Evolutionary conservation across 2,888 invertebrate genomes (phyloP).

Genomic region (Dolichopus griseipennis): DNA sequence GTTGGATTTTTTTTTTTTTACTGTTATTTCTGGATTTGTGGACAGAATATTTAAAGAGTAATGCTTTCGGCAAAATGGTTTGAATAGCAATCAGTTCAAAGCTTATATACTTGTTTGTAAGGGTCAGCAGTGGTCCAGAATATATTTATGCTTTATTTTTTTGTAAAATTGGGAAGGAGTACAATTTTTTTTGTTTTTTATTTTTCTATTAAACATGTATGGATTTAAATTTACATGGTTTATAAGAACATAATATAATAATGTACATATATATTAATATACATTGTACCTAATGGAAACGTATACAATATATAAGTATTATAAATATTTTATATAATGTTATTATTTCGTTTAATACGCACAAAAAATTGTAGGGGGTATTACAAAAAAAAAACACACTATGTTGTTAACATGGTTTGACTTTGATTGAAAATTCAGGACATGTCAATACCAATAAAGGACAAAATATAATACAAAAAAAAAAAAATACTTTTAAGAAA

Average conservation of each 20-base stretch:
- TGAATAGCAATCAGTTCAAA: background rate
- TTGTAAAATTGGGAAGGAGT: too few relatives aligned
- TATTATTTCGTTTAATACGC: background rate
- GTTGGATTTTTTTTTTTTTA: too few relatives aligned
- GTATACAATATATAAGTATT: too few relatives aligned
- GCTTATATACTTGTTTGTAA: background rate
- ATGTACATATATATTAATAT: too few relatives aligned
- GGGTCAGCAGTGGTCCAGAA: background rate
- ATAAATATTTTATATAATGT: too few relatives aligned
- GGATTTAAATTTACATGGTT: too few relatives aligned
- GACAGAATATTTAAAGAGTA: background rate
- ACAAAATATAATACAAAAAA: background rate
- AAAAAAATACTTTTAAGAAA: too few relatives aligned
- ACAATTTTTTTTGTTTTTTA: too few relatives aligned
- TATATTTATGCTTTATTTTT: too few relatives aligned
- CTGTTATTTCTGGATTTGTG: background rate
- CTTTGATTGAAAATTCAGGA: background rate
- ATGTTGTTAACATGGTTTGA: background rate
- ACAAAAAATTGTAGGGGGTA: background rate
- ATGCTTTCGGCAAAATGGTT: background rate
- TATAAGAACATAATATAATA: too few relatives aligned
- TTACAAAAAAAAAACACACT: background rate
- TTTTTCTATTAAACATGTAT: too few relatives aligned
- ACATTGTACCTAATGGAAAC: too few relatives aligned
- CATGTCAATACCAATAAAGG: slow-evolving; percentile 1